A percentile compares a stretch with the other conserved stretches of the same genome.
Evolutionary conservation across 2,888 invertebrate species (phyloP).

Genomic region (Chloromyia formosa): DNA sequence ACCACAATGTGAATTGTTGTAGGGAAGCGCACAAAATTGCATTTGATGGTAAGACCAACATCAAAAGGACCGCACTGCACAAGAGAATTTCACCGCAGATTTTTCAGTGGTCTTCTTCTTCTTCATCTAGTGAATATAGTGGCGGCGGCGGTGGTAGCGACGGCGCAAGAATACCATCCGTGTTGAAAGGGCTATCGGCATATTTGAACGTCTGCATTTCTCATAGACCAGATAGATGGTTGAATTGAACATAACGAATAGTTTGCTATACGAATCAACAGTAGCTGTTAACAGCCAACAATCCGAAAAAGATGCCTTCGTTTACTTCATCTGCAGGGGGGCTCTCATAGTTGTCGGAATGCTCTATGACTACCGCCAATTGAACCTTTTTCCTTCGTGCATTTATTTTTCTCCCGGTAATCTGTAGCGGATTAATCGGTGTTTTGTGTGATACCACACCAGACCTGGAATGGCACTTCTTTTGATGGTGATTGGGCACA

Average conservation of each 20-base stretch:
- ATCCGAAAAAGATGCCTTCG: conserved; percentile 28
- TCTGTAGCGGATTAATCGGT: conserved; percentile 42
- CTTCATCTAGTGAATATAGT: background rate
- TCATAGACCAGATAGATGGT: conserved; percentile 45
- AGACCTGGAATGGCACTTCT: conserved; percentile 12
- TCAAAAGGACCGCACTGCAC: conserved; percentile 24
- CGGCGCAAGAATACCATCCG: conserved; percentile 37
- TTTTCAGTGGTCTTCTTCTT: conserved; percentile 19
- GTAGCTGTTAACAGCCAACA: conserved; percentile 31
- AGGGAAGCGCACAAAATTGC: conserved; percentile 37
- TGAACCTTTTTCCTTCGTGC: conserved; percentile 6
- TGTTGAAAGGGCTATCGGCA: conserved; percentile 50
- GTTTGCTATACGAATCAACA: conserved; percentile 30
- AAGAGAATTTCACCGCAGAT: conserved; percentile 28
- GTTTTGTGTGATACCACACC: conserved; percentile 35
- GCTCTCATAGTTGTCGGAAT: conserved; percentile 32
- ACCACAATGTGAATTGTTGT: conserved; percentile 49
- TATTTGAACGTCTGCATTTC: conserved; percentile 49
- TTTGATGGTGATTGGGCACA: background rate
- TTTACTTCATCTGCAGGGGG: conserved; percentile 18
- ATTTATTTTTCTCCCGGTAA: conserved; percentile 5
- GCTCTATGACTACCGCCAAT: conserved; percentile 41
- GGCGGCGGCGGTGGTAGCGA: background rate
- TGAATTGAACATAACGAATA: conserved; percentile 32
- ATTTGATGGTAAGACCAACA: conserved; percentile 39